Conservation (phyloP, 2,113 vertebrate species). For the Hippolais icterina region DNA sequence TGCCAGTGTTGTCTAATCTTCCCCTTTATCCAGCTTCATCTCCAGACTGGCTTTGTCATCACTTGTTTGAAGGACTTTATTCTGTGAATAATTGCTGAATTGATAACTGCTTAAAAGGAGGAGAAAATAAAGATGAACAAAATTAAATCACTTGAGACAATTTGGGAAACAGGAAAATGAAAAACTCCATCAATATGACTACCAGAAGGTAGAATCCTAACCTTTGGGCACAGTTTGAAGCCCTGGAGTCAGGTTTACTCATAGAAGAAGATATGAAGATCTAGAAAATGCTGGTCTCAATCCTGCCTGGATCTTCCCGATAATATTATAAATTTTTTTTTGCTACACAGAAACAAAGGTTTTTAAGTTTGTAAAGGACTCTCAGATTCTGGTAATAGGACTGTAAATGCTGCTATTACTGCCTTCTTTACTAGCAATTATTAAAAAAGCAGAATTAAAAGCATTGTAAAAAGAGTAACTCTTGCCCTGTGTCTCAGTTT, state of each 20-base stretch:
- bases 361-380: not conserved
- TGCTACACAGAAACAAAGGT: not conserved
- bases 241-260: not conserved
- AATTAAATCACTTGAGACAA: not conserved
- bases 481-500: not conserved
- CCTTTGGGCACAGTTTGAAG: not conserved
- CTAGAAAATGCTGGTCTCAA: not conserved
- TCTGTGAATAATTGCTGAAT: not conserved
- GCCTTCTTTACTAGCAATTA: not conserved
- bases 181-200: rapidly evolving
- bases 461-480: not conserved
- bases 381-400: not conserved
- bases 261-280: not conserved
- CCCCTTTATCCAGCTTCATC: not conserved
- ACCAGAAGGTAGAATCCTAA: not conserved
- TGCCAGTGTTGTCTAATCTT: not conserved
- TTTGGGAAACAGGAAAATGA: not conserved
- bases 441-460: not conserved
- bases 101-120: not conserved
- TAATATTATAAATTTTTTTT: not conserved
- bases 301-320: not conserved
- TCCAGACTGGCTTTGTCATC: not conserved
- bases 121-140: not conserved
- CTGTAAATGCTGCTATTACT: not conserved
- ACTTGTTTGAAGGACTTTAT: not conserved